A percentile compares a stretch with the other conserved stretches of the same genome.
These are phyloP conservation scores for Rhyacophila evoluta DNA, from an alignment of 2,888 invertebrate species.

Conservation along the genomic window DNA sequence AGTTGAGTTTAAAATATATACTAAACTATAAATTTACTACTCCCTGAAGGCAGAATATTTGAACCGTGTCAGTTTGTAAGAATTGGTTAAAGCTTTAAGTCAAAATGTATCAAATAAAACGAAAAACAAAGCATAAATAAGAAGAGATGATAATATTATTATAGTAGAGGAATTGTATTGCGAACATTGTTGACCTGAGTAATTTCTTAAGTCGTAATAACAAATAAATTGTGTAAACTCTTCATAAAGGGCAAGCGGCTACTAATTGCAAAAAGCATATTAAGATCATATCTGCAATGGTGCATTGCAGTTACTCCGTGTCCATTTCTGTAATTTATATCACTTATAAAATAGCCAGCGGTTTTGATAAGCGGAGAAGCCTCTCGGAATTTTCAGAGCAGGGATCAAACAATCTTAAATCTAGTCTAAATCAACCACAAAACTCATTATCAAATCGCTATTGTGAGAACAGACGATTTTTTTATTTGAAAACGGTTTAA, in stretches of 20 bases:
- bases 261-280: constrained; percentile 8
- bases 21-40: too few species aligned
- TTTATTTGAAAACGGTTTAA: too few species aligned
- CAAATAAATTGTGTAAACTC: background rate
- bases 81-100: too few species aligned
- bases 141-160: too few species aligned
- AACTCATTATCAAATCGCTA: background rate
- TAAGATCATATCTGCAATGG: background rate
- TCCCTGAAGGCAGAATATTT: too few species aligned
- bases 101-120: too few species aligned
- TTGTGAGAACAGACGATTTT: too few species aligned
- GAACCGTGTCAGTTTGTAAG: too few species aligned
- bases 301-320: background rate
- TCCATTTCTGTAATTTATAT: background rate
- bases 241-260: background rate
- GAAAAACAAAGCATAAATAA: too few species aligned
- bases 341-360: background rate
- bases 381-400: background rate
- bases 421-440: background rate
- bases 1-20: too few species aligned
- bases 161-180: too few species aligned
- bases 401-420: constrained; percentile 13
- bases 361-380: constrained; percentile 3
- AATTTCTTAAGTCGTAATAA: background rate
- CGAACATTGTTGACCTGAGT: background rate